These are phyloP conservation scores for Ctenopoma kingsleyae DNA, from an alignment of 2,797 vertebrate genomes.

Conservation along the genomic window DNA sequence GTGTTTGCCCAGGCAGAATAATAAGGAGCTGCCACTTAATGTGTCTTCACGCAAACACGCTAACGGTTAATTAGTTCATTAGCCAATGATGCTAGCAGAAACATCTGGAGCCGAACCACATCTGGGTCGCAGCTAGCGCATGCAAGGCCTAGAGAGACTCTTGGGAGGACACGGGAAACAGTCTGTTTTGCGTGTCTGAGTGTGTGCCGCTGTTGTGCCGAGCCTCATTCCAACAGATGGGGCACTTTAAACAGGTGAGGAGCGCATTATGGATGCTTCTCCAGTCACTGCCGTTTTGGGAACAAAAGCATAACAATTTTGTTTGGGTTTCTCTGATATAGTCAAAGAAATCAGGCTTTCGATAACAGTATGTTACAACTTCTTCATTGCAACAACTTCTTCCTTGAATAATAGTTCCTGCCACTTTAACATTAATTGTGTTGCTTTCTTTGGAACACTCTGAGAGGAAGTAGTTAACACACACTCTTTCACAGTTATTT, in stretches of 20 bases:
- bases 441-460: not conserved
- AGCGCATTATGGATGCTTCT: conserved; percentile 19
- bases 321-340: not conserved
- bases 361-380: not conserved
- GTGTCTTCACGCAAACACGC: conserved; percentile 53
- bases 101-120: conserved; percentile 71
- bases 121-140: conserved; percentile 50
- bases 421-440: not conserved
- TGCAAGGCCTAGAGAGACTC: conserved; percentile 14
- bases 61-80: conserved; percentile 61
- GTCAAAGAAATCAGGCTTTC: not conserved
- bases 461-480: not conserved
- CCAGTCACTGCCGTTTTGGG: not conserved
- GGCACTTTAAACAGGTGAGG: conserved; percentile 48
- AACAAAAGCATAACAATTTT: conserved; percentile 13
- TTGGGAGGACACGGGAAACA: conserved; percentile 45
- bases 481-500: not conserved
- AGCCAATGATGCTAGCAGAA: conserved; percentile 43
- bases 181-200: conserved; percentile 24
- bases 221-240: conserved; percentile 57
- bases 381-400: not conserved
- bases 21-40: conserved; percentile 31
- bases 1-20: not conserved
- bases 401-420: not conserved
- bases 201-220: conserved; percentile 35